A percentile compares a stretch with the other conserved stretches of the same genome.
phyloP scores from a whole-genome alignment of 1,140 invertebrate genomes.

The Globodera rostochiensis region DNA sequence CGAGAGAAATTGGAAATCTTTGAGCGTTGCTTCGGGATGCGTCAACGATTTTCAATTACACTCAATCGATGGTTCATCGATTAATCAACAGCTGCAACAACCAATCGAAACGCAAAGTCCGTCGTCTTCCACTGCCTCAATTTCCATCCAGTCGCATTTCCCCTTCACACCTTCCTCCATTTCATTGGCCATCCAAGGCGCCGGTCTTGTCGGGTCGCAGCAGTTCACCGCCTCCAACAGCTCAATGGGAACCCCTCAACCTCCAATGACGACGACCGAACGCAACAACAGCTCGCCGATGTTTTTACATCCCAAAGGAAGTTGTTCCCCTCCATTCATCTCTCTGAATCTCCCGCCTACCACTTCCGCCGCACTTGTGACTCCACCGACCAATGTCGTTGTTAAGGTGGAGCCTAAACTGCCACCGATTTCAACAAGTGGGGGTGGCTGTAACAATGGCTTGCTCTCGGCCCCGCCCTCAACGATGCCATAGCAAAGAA shows the following conservation, averaged over 20 bases:
- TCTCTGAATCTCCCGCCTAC: slow-evolving; percentile 25
- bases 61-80: neutral
- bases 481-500: neutral
- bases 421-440: neutral
- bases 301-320: neutral
- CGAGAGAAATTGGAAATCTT: neutral
- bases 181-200: slow-evolving; percentile 25
- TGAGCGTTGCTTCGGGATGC: neutral
- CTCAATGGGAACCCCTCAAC: neutral
- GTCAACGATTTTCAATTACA: slow-evolving; percentile 1
- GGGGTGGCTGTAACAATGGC: neutral
- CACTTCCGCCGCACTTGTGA: slow-evolving; percentile 6
- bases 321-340: slow-evolving; percentile 25
- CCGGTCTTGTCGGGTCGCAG: neutral
- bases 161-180: slow-evolving; percentile 23
- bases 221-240: slow-evolving; percentile 12
- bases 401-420: slow-evolving; percentile 28
- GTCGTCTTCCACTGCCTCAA: neutral
- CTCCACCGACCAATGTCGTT: slow-evolving; percentile 25
- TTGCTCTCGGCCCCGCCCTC: neutral
- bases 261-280: neutral
- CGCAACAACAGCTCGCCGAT: neutral
- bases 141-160: neutral
- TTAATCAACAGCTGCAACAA: neutral
- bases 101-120: slow-evolving; percentile 15